Base-by-base conservation (phyloP, 2,888 invertebrate genomes). In the Scrobipalpa costella region DNA sequence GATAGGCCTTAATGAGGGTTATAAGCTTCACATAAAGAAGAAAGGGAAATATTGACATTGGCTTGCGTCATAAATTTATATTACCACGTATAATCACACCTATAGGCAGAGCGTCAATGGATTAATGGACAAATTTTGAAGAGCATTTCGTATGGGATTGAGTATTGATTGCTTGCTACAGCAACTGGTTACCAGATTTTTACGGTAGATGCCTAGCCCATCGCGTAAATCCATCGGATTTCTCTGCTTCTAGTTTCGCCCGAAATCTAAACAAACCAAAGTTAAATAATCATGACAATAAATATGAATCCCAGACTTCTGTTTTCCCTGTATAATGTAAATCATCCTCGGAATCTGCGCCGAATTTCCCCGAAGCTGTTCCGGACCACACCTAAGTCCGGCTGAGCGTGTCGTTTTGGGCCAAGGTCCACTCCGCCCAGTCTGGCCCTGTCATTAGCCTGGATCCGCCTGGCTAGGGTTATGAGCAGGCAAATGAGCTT, bases 371-470 rank as follows among this genome's bases (percentile, higher is more conserved):
- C 6, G 55, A 55, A 55, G n/a, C 6, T 9, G n/a, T 34, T n/a
- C 44, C 44, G 44, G 44, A 15, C 40, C 40, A 17, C 15, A 49
- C 15, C n/a, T n/a, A 49, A 49, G 34, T 60, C 60, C 60, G 60
- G 60, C 8, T 60, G 49, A 27, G 57, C 57, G 36, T 36, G n/a
- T 66, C 64, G 66, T 78, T 76, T 72, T 68, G 72, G 80, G 82
- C 78, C 84, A 85, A 83, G 81, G 81, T 64, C 68, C 71, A 66
- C 78, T 73, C 79, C 83, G 76, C 81, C 83, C 78, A 50, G 85
- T 81, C 84, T 81, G 73, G 76, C 65, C 73, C 66, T 64, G 70
- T 73, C 74, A 76, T 65, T 63, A 61, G 33, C 7, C 49, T 34
- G 34, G 36, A 27, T 38, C 60, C n/a, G 38, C 21, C 11, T 15